Evolutionary conservation across 2,888 invertebrate genomes (phyloP), one percentile per base, ranked within the genome.

Genomic region (Drosophila gaucha): DNA sequence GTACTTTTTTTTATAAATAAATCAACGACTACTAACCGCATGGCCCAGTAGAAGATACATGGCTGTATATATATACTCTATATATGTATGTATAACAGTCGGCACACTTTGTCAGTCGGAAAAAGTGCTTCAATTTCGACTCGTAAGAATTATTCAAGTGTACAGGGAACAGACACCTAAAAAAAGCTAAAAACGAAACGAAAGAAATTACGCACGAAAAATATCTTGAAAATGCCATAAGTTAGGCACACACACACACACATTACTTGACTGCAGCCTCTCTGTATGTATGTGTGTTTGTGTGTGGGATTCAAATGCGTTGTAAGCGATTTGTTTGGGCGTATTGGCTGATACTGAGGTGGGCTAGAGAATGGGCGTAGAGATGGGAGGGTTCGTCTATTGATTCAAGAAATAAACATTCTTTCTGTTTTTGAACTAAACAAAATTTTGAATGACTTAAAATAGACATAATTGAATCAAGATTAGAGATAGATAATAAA

Each of bases 181-280:
- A 43, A 22, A 26, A 30, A 67, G 36, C 50, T 55, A 66, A 49
- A 74, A 64, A 43, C 60, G 71, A 77, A 75, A 73, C 70, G 73
- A 84, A 85, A 67, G 87, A 85, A 85, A 85, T 86, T 88, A 85
- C 88, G 85, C 88, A 85, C 85, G 82, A 80, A 83, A 82, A 87
- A 85, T 80, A 80, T 85, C 84, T 84, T 62, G 78, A 88, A 85
- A 88, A 85, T 85, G 85, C 85, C 87, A 88, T 85, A 85, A 84
- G 88, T 78, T 88, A 54, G 67, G 63, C 56, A 57, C 54, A 67
- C 51, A 72, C 51, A 78, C 65, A 55, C 35, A 49, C 57, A 36
- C 39, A 43, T 51, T 30, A 22, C 26, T 57, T 41, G 6, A 16
- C 30, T 47, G 49, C 60, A 64, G 67, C 14, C 41, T 35, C 83